Evolutionary conservation across 1,140 invertebrate genomes (phyloP).

Genomic region (Cotesia vestalis): DNA sequence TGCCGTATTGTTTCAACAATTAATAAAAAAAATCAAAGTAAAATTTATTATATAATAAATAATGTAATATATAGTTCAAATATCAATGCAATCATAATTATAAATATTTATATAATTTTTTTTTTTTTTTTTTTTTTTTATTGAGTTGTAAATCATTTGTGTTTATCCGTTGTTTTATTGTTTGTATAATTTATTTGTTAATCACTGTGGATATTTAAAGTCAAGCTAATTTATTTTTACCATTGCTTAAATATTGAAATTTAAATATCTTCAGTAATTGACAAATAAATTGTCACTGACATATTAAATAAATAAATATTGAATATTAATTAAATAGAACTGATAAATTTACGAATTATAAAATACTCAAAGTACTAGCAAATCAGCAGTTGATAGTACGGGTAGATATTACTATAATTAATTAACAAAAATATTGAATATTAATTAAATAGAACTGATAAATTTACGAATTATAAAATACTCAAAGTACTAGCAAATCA

Average conservation of each 20-base stretch:
- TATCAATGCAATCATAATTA: no score
- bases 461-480: neutral
- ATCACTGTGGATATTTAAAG: constrained; percentile 8
- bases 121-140: no score
- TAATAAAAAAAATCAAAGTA: no score
- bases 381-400: neutral
- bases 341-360: constrained; percentile 3
- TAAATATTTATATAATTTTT: no score
- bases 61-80: no score
- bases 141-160: no score
- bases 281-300: constrained; percentile 7
- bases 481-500: neutral
- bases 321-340: neutral
- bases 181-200: neutral
- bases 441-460: neutral
- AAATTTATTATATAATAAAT: no score
- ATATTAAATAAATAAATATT: neutral
- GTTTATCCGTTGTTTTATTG: no score
- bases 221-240: constrained; percentile 60
- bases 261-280: constrained; percentile 15
- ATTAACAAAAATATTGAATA: neutral
- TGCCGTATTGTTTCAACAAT: no score
- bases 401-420: no score
- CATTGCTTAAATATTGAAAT: constrained; percentile 49
- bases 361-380: neutral